phyloP scores from a whole-genome alignment of 2,797 vertebrate species.

The Catamblyrhynchus diadema region DNA sequence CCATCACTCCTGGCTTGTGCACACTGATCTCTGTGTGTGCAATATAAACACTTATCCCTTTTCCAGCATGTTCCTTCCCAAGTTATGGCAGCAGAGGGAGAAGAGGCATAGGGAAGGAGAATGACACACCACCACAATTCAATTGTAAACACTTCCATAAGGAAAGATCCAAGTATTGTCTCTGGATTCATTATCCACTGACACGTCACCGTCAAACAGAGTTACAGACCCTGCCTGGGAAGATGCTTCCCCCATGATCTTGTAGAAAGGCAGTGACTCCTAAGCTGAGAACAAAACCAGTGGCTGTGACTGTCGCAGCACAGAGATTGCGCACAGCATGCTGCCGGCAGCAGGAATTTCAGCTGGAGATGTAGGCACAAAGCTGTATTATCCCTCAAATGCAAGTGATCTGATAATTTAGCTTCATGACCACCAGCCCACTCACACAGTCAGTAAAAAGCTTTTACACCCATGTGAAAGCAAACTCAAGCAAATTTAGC shows the following conservation, averaged over 20 bases:
- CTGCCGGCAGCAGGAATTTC: background rate
- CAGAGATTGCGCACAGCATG: too few relatives aligned
- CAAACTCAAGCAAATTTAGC: background rate
- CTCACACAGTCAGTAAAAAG: background rate
- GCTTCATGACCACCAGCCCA: background rate
- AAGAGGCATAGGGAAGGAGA: background rate
- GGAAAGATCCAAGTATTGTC: background rate
- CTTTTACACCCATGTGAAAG: background rate
- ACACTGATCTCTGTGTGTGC: background rate
- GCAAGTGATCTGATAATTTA: background rate
- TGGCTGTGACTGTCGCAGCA: background rate
- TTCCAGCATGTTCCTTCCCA: background rate
- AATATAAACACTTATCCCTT: background rate
- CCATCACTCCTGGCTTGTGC: background rate
- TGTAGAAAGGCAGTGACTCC: background rate
- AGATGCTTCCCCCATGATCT: background rate
- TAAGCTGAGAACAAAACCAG: background rate
- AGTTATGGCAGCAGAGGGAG: background rate
- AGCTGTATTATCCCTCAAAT: background rate
- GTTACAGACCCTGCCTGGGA: background rate
- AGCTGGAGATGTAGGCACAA: background rate
- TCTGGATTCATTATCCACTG: background rate
- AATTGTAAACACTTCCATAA: background rate
- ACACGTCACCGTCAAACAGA: fast-evolving
- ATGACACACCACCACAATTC: background rate